Evolutionary conservation across 2,797 vertebrate genomes (phyloP).

Genomic region (Gymnothorax reevesii): DNA sequence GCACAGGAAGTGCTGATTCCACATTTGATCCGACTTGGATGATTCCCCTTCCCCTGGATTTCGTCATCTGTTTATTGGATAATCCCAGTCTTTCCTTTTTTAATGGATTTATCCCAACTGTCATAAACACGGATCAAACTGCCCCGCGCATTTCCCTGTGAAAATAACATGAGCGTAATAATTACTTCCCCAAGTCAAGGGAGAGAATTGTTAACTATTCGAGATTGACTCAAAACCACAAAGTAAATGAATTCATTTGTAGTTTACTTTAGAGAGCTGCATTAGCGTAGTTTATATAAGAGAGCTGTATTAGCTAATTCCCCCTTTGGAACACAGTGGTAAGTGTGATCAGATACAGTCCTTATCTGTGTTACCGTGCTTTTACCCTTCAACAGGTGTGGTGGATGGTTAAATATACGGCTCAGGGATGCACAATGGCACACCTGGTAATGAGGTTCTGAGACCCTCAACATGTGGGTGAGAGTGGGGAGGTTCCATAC

Average conservation of each 20-base stretch:
- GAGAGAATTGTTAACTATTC: too few relatives aligned
- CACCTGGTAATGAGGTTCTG: slow-evolving; percentile 23
- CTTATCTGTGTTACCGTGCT: slow-evolving; percentile 28
- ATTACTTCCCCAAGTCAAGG: neutral
- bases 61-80: slow-evolving; percentile 48
- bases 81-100: slow-evolving; percentile 44
- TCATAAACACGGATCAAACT: neutral
- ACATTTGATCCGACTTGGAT: slow-evolving; percentile 57
- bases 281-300: neutral
- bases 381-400: slow-evolving; percentile 49
- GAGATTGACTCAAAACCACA: slow-evolving; percentile 1
- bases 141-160: neutral
- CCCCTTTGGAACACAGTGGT: neutral
- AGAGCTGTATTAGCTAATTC: neutral
- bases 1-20: slow-evolving; percentile 62
- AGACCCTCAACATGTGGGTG: slow-evolving; percentile 18
- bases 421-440: slow-evolving; percentile 39
- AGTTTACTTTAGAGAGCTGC: neutral
- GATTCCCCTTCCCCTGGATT: slow-evolving; percentile 47
- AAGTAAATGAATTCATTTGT: neutral
- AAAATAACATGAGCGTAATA: neutral
- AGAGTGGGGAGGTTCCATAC: slow-evolving; percentile 29
- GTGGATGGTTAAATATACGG: slow-evolving; percentile 29
- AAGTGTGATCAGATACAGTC: neutral
- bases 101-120: slow-evolving; percentile 34